Evolutionary conservation across 2,797 vertebrate species (phyloP), one percentile per base, ranked within the genome.

Genomic region (Enteromius fasciolatus): DNA sequence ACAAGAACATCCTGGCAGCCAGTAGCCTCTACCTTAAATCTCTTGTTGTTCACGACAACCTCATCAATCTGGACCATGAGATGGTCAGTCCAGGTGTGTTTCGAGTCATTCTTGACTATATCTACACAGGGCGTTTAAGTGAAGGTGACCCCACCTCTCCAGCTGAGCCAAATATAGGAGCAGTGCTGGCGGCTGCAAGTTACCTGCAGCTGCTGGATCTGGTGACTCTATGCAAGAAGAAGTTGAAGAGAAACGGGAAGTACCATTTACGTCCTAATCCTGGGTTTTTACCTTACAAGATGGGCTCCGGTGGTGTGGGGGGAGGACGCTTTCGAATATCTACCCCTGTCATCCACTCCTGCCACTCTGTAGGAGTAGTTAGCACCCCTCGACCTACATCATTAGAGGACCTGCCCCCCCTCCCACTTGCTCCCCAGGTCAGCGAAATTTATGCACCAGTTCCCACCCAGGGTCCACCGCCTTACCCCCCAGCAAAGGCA

Each of bases 11-110:
- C 94, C 94, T 99, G 93, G 98, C 98, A 68, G 98, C 98, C 96
- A 99, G 98, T 94, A 99, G 98, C 92, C 97, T 97, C 92, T 99
- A 99, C 96, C 96, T 99, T 94, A 99, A 99, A 92, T 98, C 98
- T 83, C 93, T 99, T 94, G 98, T 99, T 89, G 97, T 99, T 90
- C 98, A 99, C 28, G 98, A 99, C 95, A 99, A 99, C 94, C 96
- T 99, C 90, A 97, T 99, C 91, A 99, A 99, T 94, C 94, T 99
- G 87, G 98, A 99, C 94, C 97, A 99, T 88, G 98, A 99, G 94
- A 99, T 99, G 98, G 97, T 99, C 93, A 99, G 97, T 95, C 98
- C 98, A 23, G 96, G 96, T 79, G 96, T 99, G 89, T 99, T 99
- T 91, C 95, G 98, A 91, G 95, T 98, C 90, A 97, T 99, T 92